A percentile compares a stretch with the other conserved stretches of the same genome.
Conservation (phyloP, 2,888 invertebrate genomes). For the Eupithecia exiguata region DNA sequence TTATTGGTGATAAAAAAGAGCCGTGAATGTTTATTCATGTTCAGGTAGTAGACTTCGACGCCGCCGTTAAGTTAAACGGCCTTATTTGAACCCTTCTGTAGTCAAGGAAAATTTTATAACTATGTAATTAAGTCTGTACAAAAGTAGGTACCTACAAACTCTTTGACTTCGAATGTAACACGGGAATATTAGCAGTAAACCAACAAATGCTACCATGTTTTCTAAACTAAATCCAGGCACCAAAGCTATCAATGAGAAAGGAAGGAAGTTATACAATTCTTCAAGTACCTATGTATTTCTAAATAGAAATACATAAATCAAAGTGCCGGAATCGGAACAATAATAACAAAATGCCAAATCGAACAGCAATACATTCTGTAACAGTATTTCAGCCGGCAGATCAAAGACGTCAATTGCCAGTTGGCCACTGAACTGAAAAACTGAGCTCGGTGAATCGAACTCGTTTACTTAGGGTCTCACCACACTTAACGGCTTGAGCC, state of each 20-base stretch:
- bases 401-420: conserved; percentile 63
- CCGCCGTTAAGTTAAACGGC: too few species aligned
- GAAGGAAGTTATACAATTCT: conserved; percentile 25
- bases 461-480: neutral
- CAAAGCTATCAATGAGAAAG: neutral
- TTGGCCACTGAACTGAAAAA: conserved; percentile 69
- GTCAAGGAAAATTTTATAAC: neutral
- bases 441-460: conserved; percentile 52
- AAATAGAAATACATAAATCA: neutral
- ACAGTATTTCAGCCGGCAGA: conserved; percentile 70
- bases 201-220: neutral
- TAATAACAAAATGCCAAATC: conserved; percentile 54
- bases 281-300: neutral
- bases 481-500: neutral
- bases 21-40: neutral
- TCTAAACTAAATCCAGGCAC: neutral
- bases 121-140: neutral
- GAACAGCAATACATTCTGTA: conserved; percentile 62
- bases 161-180: neutral
- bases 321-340: conserved; percentile 42
- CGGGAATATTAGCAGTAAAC: neutral
- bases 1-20: neutral
- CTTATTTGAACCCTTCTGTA: neutral
- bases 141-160: neutral
- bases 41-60: neutral